Evolutionary conservation across 2,113 vertebrate species (phyloP).

Genomic region (Cnemophilus loriae): DNA sequence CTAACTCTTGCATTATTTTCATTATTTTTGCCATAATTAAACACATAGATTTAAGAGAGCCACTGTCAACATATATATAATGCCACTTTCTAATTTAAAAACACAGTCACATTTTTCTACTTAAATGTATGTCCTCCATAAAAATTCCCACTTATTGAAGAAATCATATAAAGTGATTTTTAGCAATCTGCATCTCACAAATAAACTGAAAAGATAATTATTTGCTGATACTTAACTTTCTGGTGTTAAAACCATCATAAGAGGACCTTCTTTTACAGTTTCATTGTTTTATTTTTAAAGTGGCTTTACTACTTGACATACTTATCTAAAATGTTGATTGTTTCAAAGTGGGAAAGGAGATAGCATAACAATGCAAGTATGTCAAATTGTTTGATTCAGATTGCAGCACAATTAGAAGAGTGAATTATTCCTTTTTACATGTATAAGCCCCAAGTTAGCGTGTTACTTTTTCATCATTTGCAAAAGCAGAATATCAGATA

Average conservation of each 20-base stretch:
- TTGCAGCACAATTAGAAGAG: not conserved
- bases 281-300: not conserved
- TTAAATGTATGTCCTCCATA: not conserved
- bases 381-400: not conserved
- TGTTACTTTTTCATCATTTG: not conserved
- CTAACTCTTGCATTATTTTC: not conserved
- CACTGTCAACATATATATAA: not conserved
- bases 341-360: not conserved
- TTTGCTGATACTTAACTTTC: not conserved
- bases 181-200: not conserved
- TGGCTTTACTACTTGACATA: not conserved
- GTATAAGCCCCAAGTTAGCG: not conserved
- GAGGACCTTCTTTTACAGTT: not conserved
- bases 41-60: not conserved
- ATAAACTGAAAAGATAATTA: not conserved
- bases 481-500: not conserved
- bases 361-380: not conserved
- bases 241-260: not conserved
- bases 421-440: not conserved
- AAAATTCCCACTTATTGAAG: not conserved
- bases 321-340: not conserved
- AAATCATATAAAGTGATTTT: not conserved
- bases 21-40: not conserved
- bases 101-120: not conserved
- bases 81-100: not conserved